phyloP scores from a whole-genome alignment of 2,888 invertebrate species.

The Willowsia nigromaculata region DNA sequence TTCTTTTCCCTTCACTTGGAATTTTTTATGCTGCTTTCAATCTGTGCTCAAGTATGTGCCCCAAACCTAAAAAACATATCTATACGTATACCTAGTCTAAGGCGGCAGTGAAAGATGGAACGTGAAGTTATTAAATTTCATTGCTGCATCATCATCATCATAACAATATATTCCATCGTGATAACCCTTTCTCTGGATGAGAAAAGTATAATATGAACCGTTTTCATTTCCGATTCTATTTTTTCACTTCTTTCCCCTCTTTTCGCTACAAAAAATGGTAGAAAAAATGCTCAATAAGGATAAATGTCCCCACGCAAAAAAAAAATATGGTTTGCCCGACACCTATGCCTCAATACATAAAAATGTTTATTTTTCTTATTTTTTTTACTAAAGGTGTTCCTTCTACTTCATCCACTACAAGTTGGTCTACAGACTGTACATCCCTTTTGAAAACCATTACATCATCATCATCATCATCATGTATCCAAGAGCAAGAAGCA shows the following conservation, averaged over 20 bases:
- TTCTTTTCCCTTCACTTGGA: neutral
- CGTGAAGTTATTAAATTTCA: constrained; percentile 3
- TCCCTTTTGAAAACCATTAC: constrained; percentile 5
- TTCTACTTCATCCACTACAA: neutral
- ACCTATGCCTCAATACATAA: too few species aligned
- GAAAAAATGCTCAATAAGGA: neutral
- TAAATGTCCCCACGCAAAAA: neutral
- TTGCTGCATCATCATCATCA: neutral
- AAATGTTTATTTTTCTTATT: neutral
- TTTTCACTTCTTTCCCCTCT: neutral
- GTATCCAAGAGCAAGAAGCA: constrained; percentile 33
- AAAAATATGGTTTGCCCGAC: neutral
- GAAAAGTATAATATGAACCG: neutral
- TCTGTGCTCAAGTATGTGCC: neutral
- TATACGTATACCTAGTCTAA: too few species aligned
- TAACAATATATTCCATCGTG: neutral
- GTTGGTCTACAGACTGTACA: neutral
- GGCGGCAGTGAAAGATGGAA: neutral
- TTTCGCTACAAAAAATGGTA: neutral
- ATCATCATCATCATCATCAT: neutral
- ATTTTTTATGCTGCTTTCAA: neutral
- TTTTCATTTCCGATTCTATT: constrained; percentile 50
- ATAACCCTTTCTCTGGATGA: neutral
- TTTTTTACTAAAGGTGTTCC: neutral
- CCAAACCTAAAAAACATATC: neutral